Percentiles rank a stretch among this genome's conserved stretches.
Conservation (phyloP, 2,888 invertebrate genomes). For the Asteroscopus sphinx region DNA sequence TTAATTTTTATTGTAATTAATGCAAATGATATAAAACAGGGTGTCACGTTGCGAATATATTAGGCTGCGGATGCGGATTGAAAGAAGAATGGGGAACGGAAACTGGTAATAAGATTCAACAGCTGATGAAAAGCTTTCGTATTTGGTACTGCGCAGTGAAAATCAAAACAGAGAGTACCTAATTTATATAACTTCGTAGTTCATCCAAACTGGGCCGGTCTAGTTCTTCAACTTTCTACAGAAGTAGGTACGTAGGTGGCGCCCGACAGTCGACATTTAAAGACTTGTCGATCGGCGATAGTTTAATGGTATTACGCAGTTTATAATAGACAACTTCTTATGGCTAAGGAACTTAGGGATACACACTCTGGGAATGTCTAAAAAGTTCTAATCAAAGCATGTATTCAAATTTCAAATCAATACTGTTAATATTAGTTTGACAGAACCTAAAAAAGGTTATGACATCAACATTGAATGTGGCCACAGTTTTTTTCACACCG, state of each 20-base stretch:
- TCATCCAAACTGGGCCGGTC: conserved; percentile 78
- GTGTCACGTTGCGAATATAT: conserved; percentile 28
- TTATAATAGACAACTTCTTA: conserved; percentile 53
- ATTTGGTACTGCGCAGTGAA: conserved; percentile 65
- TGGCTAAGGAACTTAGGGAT: conserved; percentile 52
- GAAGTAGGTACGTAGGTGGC: conserved; percentile 74
- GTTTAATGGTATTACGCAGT: conserved; percentile 61
- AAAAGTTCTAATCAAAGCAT: conserved; percentile 47
- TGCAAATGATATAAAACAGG: conserved; percentile 32
- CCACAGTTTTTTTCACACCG: conserved; percentile 64
- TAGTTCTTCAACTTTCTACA: conserved; percentile 88
- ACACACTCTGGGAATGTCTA: conserved; percentile 46
- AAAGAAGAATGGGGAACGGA: conserved; percentile 5
- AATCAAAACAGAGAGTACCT: conserved; percentile 73
- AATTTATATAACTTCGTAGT: conserved; percentile 71
- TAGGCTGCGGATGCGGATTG: conserved; percentile 6
- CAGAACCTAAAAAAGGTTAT: conserved; percentile 60
- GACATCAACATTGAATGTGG: conserved; percentile 65
- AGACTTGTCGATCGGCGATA: conserved; percentile 66
- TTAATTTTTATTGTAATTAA: conserved; percentile 38
- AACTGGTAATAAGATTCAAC: too few relatives aligned
- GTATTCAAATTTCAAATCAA: too few relatives aligned
- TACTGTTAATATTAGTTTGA: conserved; percentile 61
- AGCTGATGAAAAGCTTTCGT: not conserved
- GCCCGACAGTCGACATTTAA: conserved; percentile 72